phyloP scores from a whole-genome alignment of 1,140 invertebrate genomes.

The Metaphire vulgaris region DNA sequence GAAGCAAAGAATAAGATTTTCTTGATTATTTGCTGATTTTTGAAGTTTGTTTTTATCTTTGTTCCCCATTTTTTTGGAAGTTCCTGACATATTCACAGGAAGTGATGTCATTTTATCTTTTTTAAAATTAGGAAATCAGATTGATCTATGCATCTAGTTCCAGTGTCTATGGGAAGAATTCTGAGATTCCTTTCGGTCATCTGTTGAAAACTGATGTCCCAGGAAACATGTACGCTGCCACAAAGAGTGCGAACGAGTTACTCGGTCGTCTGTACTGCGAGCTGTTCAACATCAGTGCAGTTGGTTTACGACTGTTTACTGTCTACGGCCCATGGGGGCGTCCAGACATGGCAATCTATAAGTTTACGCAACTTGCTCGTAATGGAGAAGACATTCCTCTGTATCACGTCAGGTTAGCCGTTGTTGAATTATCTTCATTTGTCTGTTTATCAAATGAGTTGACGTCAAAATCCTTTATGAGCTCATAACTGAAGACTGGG shows the following conservation, averaged over 20 bases:
- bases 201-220: constrained; percentile 21
- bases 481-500: too few species aligned
- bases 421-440: not conserved
- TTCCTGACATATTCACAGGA: too few species aligned
- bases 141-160: constrained; percentile 29
- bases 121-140: constrained; percentile 11
- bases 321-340: constrained; percentile 29
- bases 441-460: not conserved
- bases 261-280: constrained; percentile 20
- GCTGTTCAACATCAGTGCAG: not conserved
- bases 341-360: constrained; percentile 31
- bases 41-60: too few species aligned
- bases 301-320: constrained; percentile 29
- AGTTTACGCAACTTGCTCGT: constrained; percentile 23
- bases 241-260: constrained; percentile 26
- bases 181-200: constrained; percentile 12
- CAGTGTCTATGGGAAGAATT: constrained; percentile 26
- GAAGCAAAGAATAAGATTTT: too few species aligned
- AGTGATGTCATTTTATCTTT: constrained; percentile 7
- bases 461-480: too few species aligned
- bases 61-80: too few species aligned
- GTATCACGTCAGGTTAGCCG: constrained; percentile 20
- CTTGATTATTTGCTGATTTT: too few species aligned
- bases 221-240: constrained; percentile 30
- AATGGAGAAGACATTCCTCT: constrained; percentile 18